Evolutionary conservation across 2,888 invertebrate genomes (phyloP).

Genomic region (Stenchaetothrips biformis): DNA sequence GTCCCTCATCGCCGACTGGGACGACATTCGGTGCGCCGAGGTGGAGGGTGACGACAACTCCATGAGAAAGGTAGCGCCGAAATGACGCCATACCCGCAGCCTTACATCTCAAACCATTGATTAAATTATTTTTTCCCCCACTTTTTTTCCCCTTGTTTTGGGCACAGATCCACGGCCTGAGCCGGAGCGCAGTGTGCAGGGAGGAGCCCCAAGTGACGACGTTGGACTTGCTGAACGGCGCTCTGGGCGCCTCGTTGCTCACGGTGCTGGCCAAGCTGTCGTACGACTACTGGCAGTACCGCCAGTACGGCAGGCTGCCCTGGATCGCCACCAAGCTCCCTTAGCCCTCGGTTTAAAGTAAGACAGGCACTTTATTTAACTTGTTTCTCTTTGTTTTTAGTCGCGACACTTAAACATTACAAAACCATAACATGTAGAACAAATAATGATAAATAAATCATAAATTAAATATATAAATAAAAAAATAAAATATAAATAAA

Average conservation of each 20-base stretch:
- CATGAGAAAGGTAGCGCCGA: constrained; percentile 52
- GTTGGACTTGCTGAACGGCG: constrained; percentile 67
- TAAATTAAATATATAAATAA: not conserved
- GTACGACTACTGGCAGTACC: constrained; percentile 78
- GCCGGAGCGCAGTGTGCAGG: constrained; percentile 64
- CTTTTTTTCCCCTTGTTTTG: not conserved
- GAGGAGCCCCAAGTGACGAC: constrained; percentile 57
- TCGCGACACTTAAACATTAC: too few relatives aligned
- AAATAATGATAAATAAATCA: too few relatives aligned
- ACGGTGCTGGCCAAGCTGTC: constrained; percentile 67
- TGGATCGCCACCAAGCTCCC: constrained; percentile 80
- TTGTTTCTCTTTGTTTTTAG: too few relatives aligned
- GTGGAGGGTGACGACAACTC: constrained; percentile 59
- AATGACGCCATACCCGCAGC: not conserved
- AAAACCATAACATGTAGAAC: too few relatives aligned
- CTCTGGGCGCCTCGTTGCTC: constrained; percentile 62
- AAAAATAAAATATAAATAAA: not conserved
- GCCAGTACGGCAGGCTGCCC: constrained; percentile 71
- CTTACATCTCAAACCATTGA: not conserved
- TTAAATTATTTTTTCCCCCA: not conserved
- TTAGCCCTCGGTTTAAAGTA: constrained; percentile 41
- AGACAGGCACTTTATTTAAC: too few relatives aligned
- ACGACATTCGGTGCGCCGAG: constrained; percentile 64
- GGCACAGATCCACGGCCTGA: constrained; percentile 61
- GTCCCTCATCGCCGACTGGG: constrained; percentile 61